Percentiles rank a stretch among this genome's conserved stretches.
These are phyloP conservation scores for Drosophila carrolli DNA, from an alignment of 1,140 invertebrate species.

Conservation along the genomic window DNA sequence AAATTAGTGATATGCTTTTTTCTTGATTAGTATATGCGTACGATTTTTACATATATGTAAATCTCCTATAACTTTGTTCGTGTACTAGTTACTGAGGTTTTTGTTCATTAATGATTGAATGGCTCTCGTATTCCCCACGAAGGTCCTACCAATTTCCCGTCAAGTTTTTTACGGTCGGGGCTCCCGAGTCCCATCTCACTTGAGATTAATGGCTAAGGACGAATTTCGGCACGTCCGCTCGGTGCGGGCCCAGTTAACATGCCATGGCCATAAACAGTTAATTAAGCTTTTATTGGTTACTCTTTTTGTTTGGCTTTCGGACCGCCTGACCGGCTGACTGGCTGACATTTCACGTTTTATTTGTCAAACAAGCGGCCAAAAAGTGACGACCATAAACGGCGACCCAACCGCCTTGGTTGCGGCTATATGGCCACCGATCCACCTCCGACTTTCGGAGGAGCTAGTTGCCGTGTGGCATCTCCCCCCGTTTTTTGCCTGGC, in stretches of 20 bases:
- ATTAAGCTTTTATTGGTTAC: constrained; percentile 83
- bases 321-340: constrained; percentile 9
- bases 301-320: constrained; percentile 63
- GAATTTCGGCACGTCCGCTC: constrained; percentile 36
- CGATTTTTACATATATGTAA: background rate
- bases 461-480: constrained; percentile 42
- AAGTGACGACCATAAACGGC: constrained; percentile 78
- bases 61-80: background rate
- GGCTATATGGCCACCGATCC: constrained; percentile 13
- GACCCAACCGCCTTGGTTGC: constrained; percentile 30
- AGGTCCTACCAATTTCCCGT: too few relatives aligned
- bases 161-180: constrained; percentile 5
- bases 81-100: background rate
- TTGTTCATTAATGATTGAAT: constrained; percentile 6
- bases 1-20: too few relatives aligned
- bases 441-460: constrained; percentile 13
- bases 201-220: constrained; percentile 63
- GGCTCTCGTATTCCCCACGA: background rate
- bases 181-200: constrained; percentile 8
- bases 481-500: constrained; percentile 25
- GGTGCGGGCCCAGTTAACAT: constrained; percentile 63
- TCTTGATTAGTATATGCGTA: too few relatives aligned
- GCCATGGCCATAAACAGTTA: constrained; percentile 81
- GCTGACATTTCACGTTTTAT: constrained; percentile 80
- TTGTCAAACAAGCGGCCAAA: constrained; percentile 73